Evolutionary conservation across 2,888 invertebrate species (phyloP), one percentile per base, ranked within the genome.

Genomic region (Yponomeuta cagnagella): DNA sequence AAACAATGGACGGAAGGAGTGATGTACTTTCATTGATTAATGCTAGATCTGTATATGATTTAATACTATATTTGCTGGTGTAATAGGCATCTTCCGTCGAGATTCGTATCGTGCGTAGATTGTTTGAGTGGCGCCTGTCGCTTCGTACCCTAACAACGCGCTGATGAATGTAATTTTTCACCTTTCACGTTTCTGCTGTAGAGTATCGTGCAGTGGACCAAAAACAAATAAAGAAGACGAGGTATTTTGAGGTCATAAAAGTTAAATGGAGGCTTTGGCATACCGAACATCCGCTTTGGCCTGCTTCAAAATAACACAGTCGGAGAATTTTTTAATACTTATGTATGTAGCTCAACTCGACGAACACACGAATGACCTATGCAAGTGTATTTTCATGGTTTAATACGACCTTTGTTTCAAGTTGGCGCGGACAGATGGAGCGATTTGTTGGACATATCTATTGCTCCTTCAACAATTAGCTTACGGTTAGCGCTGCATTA

Each of bases 1-100:
- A 77, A 81, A 88, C 89, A 89, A 89, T 86, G 84, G 81, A 79
- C 87, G 88, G 88, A 89, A 87, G 82, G 63, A 82, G 80, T 76
- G 75, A 74, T 77, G 80, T 80, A 82, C 82, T 84, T 83, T 82
- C 80, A 83, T 84, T 84, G 85, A 88, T 86, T 83, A 83, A 85
- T 84, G 82, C 79, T 79, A 79, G 78, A 82, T 83, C 79, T 80
- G 77, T 74, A 75, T 81, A 80, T 79, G 82, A 80, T 82, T 78
- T 78, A 78, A 78, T 75, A 74, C 77, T 73, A 78, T 78, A 84
- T 85, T 83, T 80, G 80, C 82, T 74, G 77, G 76, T 75, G 79
- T 85, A 85, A 85, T 83, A 76, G 76, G 75, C 74, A 72, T 77
- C 80, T 82, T 86, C 84, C 83, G 79, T 72, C 73, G 76, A 78